Conservation (phyloP, 2,888 invertebrate species). For the Argynnis bischoffii region DNA sequence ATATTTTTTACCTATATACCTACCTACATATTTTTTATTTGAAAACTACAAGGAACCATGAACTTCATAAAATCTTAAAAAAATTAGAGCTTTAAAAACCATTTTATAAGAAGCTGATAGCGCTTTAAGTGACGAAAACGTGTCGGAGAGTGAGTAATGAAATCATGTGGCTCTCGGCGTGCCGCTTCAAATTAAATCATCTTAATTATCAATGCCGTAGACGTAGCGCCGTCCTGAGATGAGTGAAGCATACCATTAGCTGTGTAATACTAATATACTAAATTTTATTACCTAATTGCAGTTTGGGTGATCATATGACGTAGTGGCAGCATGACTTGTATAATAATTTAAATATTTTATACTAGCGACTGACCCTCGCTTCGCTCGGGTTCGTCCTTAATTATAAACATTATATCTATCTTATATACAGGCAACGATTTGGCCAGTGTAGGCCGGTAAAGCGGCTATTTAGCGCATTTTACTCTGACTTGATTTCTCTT, state of each 20-base stretch:
- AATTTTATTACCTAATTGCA: conserved; percentile 16
- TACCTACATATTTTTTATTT: too few species aligned
- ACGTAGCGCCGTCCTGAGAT: conserved; percentile 26
- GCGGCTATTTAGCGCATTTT: too few species aligned
- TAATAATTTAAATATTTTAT: too few species aligned
- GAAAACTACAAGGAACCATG: neutral
- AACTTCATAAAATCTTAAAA: neutral
- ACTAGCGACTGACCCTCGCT: too few species aligned
- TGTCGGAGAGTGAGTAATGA: conserved; percentile 62
- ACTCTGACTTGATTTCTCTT: too few species aligned
- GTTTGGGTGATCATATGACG: neutral
- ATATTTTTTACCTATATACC: too few species aligned
- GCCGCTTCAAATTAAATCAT: conserved; percentile 69
- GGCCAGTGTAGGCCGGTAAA: too few species aligned
- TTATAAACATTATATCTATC: too few species aligned
- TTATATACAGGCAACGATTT: too few species aligned
- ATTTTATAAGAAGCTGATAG: conserved; percentile 13
- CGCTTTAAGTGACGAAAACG: conserved; percentile 47
- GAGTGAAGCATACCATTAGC: conserved; percentile 26
- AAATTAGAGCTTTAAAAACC: neutral
- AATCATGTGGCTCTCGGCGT: conserved; percentile 68
- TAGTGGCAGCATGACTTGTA: too few species aligned
- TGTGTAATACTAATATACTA: conserved; percentile 14
- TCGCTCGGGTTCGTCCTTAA: too few species aligned
- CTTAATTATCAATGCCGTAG: conserved; percentile 58